A percentile compares a stretch with the other conserved stretches of the same genome.
Evolutionary conservation across 2,888 invertebrate species (phyloP).

Genomic region (Scaeva pyrastri): DNA sequence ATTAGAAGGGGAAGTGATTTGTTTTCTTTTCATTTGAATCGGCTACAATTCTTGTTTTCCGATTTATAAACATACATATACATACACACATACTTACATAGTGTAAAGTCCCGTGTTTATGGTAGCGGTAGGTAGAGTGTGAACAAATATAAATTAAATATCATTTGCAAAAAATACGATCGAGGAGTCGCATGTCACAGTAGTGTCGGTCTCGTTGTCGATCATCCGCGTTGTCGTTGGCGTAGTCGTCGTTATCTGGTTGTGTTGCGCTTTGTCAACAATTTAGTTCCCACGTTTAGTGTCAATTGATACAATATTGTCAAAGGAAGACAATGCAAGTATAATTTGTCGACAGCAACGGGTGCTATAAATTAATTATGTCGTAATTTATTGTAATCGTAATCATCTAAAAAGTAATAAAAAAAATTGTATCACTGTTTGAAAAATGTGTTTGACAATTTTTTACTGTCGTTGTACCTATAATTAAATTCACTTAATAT

Average conservation of each 20-base stretch:
- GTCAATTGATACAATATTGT: constrained; percentile 56
- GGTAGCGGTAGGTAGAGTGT: not conserved
- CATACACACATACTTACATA: not conserved
- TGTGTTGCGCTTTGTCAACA: constrained; percentile 5
- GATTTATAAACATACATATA: not conserved
- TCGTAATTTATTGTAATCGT: not conserved
- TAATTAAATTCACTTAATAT: constrained; percentile 52
- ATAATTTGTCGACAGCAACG: constrained; percentile 2
- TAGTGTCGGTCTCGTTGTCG: too few relatives aligned
- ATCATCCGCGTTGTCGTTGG: constrained; percentile 12
- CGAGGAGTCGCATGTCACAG: not conserved
- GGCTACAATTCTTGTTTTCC: constrained; percentile 27
- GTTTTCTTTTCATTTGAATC: constrained; percentile 18
- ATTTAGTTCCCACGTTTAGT: constrained; percentile 62
- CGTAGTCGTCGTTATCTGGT: constrained; percentile 3
- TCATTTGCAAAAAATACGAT: constrained; percentile 46
- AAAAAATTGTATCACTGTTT: constrained; percentile 25
- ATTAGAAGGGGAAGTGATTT: constrained; percentile 35
- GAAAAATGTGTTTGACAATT: constrained; percentile 4
- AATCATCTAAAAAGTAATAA: constrained; percentile 23
- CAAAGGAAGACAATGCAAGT: constrained; percentile 48
- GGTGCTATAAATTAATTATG: constrained; percentile 7
- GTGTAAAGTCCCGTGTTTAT: not conserved
- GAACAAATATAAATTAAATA: constrained; percentile 13
- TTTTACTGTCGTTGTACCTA: constrained; percentile 9